These are phyloP conservation scores for Danio aesculapii DNA, from an alignment of 2,797 vertebrate genomes.

Conservation along the genomic window DNA sequence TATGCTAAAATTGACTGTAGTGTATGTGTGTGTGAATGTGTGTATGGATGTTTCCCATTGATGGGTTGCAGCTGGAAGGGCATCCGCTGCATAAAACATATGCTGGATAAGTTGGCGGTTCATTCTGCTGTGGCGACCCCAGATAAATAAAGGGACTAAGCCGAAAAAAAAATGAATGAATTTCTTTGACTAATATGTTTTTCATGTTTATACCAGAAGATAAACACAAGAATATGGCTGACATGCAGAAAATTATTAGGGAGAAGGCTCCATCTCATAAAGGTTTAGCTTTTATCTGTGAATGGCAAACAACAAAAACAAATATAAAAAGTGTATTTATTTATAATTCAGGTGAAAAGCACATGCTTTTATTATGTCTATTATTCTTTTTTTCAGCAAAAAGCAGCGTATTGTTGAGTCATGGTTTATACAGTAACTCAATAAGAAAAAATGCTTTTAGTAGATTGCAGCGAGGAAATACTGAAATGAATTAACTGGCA, in stretches of 20 bases:
- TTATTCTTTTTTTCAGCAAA: constrained; percentile 25
- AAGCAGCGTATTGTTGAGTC: constrained; percentile 20
- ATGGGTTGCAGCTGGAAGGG: no score
- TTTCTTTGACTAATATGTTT: neutral
- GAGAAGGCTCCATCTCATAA: constrained; percentile 13
- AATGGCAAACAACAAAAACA: neutral
- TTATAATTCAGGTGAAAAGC: constrained; percentile 22
- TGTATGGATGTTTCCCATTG: no score
- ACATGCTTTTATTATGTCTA: neutral
- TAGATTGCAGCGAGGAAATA: constrained; percentile 39
- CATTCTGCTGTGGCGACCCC: no score
- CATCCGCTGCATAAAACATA: no score
- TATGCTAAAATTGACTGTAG: no score
- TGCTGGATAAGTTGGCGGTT: no score
- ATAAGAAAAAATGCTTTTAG: constrained; percentile 44
- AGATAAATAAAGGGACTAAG: no score
- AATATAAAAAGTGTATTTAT: constrained; percentile 3
- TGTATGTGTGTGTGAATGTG: no score
- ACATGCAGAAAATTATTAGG: constrained; percentile 36
- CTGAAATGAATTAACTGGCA: constrained; percentile 39
- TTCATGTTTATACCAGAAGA: neutral
- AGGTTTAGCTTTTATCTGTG: constrained; percentile 5
- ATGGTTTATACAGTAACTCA: constrained; percentile 1
- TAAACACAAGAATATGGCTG: constrained; percentile 25
- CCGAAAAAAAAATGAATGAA: no score